Base-by-base conservation (phyloP, 2,113 vertebrate genomes). In the Pseudolaguvia tuberculata region DNA sequence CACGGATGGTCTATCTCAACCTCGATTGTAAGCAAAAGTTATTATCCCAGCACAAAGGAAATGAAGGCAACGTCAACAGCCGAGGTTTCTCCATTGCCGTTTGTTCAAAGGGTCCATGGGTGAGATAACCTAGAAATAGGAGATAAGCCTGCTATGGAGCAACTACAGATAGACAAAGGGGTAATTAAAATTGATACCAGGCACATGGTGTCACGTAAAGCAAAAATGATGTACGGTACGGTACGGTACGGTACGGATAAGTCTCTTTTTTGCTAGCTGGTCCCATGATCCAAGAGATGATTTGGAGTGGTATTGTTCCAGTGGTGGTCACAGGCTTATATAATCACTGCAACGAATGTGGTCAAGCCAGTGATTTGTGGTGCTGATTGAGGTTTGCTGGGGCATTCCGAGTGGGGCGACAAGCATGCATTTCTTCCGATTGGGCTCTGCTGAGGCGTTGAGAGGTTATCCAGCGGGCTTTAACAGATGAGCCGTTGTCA, bases 401-500 rank as follows among this genome's bases (percentile, higher is more conserved):
- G 76, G 75, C 82, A 75, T 81, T 75, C 78, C 68, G 70, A 58
- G 76, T 81, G 57, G 72, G 57, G 72, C 61, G 23, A 73, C 78
- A 59, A 76, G 71, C 74, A 51, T 72, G 82, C 74, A 79, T 72
- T 80, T 79, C 81, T 80, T 79, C 73, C 79, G 81, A 81, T 80
- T 86, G 85, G 78, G 62, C 80, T 84, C 56, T 69, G 72, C 78
- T 80, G 86, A 82, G 82, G 82, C 79, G 77, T 76, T 21, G 61
- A 39, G 63, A 74, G 68, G 79, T 72, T 59, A 79, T 80, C 81
- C 73, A 71, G 76, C 70, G 66, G 70, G 73, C 80, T 72, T 87
- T 85, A 79, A 80, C 75, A 83, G 79, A 86, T 80, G 86, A 88
- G 80, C 80, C 81, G 78, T 47, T 80, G 84, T 85, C 84, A 85